Conservation (phyloP, 1,140 invertebrate genomes). For the Tribolium castaneum region DNA sequence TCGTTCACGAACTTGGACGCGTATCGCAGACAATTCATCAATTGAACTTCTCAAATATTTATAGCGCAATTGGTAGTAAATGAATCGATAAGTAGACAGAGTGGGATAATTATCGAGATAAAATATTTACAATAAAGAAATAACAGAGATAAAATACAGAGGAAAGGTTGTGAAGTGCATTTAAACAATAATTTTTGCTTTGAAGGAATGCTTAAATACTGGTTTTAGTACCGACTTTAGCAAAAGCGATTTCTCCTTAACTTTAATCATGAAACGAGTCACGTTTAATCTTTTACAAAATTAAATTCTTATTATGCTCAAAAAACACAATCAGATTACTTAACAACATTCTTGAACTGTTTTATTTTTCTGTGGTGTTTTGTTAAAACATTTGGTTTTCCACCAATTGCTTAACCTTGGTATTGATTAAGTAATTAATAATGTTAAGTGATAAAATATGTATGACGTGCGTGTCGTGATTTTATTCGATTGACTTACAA, state of each 20-base stretch:
- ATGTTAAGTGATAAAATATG: neutral
- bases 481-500: neutral
- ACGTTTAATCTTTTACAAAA: neutral
- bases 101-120: neutral
- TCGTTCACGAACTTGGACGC: neutral
- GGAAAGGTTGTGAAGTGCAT: neutral
- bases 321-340: neutral
- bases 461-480: neutral
- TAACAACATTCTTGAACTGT: neutral
- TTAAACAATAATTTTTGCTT: neutral
- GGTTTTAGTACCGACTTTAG: neutral
- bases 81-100: neutral
- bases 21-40: neutral
- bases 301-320: neutral
- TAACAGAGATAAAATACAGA: no score
- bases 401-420: neutral
- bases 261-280: neutral
- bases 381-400: neutral
- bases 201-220: neutral
- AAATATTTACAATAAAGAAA: neutral
- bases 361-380: no score
- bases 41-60: neutral
- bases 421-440: constrained; percentile 2
- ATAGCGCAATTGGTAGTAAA: constrained; percentile 9
- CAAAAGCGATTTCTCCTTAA: neutral